phyloP scores from a whole-genome alignment of 1,140 invertebrate species.

The Megalonaias nervosa region DNA sequence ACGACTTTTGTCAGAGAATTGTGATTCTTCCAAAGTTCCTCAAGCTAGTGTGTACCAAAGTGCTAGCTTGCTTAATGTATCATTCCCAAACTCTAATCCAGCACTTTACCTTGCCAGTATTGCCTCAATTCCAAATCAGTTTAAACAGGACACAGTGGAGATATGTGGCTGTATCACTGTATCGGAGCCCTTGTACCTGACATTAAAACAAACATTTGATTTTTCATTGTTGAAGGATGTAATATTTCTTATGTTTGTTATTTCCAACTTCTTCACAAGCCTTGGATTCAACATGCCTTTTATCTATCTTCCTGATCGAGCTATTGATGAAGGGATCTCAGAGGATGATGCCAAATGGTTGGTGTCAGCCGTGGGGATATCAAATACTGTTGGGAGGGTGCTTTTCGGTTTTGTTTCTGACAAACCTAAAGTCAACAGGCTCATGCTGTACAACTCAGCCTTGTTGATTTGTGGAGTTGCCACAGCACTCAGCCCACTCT shows the following conservation, averaged over 20 bases:
- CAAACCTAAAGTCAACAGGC: constrained; percentile 69
- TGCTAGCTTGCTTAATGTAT: constrained; percentile 82
- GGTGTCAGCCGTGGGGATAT: constrained; percentile 90
- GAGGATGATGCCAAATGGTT: constrained; percentile 86
- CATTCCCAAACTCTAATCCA: constrained; percentile 70
- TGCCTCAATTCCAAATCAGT: constrained; percentile 39
- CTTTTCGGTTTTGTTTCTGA: constrained; percentile 73
- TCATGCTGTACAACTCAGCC: constrained; percentile 90
- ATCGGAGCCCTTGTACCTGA: constrained; percentile 43
- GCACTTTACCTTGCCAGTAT: constrained; percentile 53
- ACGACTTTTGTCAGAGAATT: too few relatives aligned
- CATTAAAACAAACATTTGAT: constrained; percentile 88
- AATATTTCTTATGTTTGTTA: constrained; percentile 90
- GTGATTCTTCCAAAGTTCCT: too few relatives aligned
- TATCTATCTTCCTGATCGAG: constrained; percentile 82
- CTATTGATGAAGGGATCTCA: constrained; percentile 73
- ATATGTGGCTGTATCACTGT: constrained; percentile 28
- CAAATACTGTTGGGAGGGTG: constrained; percentile 75
- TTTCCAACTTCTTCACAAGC: constrained; percentile 96
- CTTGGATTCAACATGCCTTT: constrained; percentile 95
- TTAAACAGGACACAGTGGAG: constrained; percentile 10
- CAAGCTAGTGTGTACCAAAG: constrained; percentile 85
- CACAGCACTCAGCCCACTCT: constrained; percentile 84
- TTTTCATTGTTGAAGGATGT: constrained; percentile 86
- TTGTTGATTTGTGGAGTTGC: constrained; percentile 85